These are phyloP conservation scores for Lithobates pipiens DNA, from an alignment of 2,797 vertebrate genomes.

Conservation along the genomic window DNA sequence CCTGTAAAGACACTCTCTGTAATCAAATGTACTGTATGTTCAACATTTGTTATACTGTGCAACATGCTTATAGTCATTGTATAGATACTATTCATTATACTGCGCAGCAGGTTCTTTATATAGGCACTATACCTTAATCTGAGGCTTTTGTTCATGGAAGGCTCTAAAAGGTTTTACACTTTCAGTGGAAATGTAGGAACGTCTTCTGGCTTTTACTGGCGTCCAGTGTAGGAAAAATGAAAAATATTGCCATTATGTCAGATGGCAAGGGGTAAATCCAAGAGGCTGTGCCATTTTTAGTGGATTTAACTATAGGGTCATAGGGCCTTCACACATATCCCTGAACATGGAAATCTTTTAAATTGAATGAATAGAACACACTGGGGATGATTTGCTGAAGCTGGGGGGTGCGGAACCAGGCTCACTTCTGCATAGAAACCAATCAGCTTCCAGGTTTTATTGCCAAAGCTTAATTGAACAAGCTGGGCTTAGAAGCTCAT, in stretches of 20 bases:
- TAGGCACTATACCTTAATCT: constrained; percentile 1
- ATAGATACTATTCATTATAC: constrained; percentile 46
- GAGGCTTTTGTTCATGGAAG: neutral
- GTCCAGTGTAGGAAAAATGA: neutral
- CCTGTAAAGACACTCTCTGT: neutral
- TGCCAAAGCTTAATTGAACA: too few relatives aligned
- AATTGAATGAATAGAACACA: neutral
- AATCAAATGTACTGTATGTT: constrained; percentile 29
- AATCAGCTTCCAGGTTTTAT: too few relatives aligned
- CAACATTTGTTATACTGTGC: constrained; percentile 27
- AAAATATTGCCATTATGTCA: neutral
- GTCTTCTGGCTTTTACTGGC: neutral
- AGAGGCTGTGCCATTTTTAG: neutral
- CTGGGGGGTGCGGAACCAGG: too few relatives aligned
- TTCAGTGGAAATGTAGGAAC: neutral
- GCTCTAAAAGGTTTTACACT: neutral
- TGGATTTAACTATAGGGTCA: neutral
- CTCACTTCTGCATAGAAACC: too few relatives aligned
- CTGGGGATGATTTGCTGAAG: too few relatives aligned
- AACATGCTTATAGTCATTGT: constrained; percentile 41
- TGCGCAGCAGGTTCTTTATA: constrained; percentile 1
- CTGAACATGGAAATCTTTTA: neutral
- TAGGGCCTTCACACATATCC: neutral
- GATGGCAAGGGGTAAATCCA: neutral
- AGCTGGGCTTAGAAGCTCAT: too few relatives aligned